Conservation (phyloP, 2,797 vertebrate species). For the Pyrocephalus nanus region DNA sequence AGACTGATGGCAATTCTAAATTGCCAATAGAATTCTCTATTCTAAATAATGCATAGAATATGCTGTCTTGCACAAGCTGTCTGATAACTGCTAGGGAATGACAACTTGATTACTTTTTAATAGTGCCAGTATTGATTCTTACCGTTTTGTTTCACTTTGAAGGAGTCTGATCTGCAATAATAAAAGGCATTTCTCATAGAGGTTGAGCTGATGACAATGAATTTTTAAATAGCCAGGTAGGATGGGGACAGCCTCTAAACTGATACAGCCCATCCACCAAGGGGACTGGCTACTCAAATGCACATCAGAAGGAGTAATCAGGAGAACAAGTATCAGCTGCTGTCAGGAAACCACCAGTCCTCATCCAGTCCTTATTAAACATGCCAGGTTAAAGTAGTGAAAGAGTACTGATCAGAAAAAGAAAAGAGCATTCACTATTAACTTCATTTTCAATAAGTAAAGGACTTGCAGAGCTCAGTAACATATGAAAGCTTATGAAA, state of each 20-base stretch:
- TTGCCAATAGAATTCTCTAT: neutral
- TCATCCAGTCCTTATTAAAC: neutral
- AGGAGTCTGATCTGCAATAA: neutral
- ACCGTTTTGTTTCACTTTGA: neutral
- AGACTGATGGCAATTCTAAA: neutral
- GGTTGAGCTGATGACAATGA: neutral
- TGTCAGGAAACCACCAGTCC: neutral
- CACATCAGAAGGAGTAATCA: neutral
- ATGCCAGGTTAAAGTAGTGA: neutral
- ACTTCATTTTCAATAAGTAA: neutral
- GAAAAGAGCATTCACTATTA: neutral
- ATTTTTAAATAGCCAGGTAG: neutral
- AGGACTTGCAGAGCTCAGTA: neutral
- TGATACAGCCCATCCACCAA: rapidly evolving
- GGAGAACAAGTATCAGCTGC: neutral
- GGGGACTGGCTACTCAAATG: neutral
- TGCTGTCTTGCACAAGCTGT: neutral
- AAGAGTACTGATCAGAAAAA: neutral
- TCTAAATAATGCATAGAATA: neutral
- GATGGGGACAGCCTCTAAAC: neutral
- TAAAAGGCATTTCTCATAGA: neutral
- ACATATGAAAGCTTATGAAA: neutral
- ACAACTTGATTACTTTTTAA: neutral
- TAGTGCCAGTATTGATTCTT: neutral
- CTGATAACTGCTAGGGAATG: neutral